Base-by-base conservation (phyloP, 2,888 invertebrate species). In the Xestia sexstrigata region DNA sequence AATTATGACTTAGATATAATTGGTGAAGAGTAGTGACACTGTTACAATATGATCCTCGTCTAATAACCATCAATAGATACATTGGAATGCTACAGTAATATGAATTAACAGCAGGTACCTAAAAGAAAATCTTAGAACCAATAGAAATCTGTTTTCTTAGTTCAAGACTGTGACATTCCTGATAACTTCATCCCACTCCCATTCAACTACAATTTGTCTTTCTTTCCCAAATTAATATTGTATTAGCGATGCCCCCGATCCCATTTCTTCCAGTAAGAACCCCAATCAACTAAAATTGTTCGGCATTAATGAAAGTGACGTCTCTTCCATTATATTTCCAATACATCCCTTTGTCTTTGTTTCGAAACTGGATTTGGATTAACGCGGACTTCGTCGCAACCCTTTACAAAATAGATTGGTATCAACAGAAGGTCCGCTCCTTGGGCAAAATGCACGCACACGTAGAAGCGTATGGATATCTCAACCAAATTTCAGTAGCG, bases 261-360 rank as follows among this genome's bases (percentile, higher is more conserved):
- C 73, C 58, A 77, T 87, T 87, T 85, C 78, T 83, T 72, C 52
- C 60, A 72, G 60, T 78, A 86, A 87, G 70, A 58, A 77, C 71
- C 77, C 76, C 78, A 81, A 89, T 87, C 82, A 88, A 84, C 75
- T 58, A 76, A 74, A 83, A 87, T 85, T 80, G 81, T 78, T 78
- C 47, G 70, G 74, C 74, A 82, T 88, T 88, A 87, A 86, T 79
- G 75, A 81, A 83, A 87, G 70, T 87, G 83, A 86, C 75, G 67
- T 78, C 79, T 80, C 65, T 67, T 69, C 69, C 70, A 75, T 85
- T 85, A 85, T 87, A 85, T 84, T 86, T 85, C 81, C 81, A 76
- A 88, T 80, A 87, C 71, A 82, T 88, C 79, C 74, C 76, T 73
- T 86, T 86, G 84, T 89, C 84, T 83, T 74, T 86, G 81, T 89